phyloP scores from a whole-genome alignment of 2,113 vertebrate species.

The Morphnarchus princeps region DNA sequence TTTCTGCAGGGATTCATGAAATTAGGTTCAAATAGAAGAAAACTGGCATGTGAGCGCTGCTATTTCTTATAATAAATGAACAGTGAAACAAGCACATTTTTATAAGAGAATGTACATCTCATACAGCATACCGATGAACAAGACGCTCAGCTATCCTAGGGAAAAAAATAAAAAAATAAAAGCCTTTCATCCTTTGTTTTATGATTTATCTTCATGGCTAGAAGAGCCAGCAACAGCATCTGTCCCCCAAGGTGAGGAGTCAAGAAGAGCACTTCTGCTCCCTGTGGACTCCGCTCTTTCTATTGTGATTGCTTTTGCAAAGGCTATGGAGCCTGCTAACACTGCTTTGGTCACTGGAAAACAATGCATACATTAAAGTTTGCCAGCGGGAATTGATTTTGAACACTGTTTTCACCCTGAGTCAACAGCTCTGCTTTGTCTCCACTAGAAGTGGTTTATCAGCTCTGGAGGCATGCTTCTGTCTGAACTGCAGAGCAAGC shows the following conservation, averaged over 20 bases:
- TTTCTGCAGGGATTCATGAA: constrained; percentile 32
- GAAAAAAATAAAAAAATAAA: not conserved
- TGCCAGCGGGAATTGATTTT: not conserved
- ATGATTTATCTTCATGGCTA: not conserved
- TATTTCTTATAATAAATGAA: constrained; percentile 29
- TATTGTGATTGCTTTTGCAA: not conserved
- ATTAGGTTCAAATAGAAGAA: constrained; percentile 7
- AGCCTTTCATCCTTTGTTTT: not conserved
- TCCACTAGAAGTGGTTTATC: not conserved
- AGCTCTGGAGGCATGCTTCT: not conserved
- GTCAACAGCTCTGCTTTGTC: not conserved
- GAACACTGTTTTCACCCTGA: not conserved
- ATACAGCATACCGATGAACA: not conserved
- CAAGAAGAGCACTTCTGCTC: not conserved
- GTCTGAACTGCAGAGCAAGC: not conserved
- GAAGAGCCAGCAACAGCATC: not conserved
- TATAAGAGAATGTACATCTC: not conserved
- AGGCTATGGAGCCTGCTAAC: not conserved
- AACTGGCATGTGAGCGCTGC: not conserved
- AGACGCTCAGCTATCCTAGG: not conserved
- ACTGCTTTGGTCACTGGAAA: not conserved
- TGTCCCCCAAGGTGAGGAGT: not conserved
- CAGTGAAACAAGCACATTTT: not conserved
- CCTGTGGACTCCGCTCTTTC: not conserved
- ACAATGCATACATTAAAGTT: not conserved